These are phyloP conservation scores for Rana temporaria DNA, from an alignment of 2,113 vertebrate species.

Conservation along the genomic window DNA sequence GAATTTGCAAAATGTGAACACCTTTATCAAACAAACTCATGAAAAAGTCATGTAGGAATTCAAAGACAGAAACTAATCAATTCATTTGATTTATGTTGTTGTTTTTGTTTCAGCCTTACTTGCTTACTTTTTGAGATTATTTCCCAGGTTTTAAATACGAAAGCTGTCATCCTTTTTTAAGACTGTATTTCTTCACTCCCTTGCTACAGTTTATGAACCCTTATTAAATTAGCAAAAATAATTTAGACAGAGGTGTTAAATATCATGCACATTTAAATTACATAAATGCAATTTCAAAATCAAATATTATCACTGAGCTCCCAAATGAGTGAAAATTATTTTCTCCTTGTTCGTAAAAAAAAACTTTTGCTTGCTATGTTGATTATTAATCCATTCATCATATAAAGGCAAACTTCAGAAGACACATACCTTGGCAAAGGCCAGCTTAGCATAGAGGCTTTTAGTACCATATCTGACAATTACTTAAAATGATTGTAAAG, in stretches of 20 bases:
- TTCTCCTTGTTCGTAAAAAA: neutral
- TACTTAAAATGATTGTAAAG: too few relatives aligned
- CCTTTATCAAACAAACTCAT: conserved; percentile 47
- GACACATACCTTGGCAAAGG: too few relatives aligned
- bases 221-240: conserved; percentile 54
- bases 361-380: conserved; percentile 5
- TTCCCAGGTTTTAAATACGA: conserved; percentile 34
- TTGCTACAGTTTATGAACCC: conserved; percentile 37
- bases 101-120: conserved; percentile 46
- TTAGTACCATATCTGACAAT: too few relatives aligned
- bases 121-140: conserved; percentile 35
- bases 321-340: conserved; percentile 36
- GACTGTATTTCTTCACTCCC: conserved; percentile 44
- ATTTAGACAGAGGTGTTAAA: conserved; percentile 54
- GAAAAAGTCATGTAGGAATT: conserved; percentile 54
- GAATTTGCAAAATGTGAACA: conserved; percentile 48
- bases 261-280: conserved; percentile 45
- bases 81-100: conserved; percentile 38
- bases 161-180: conserved; percentile 41
- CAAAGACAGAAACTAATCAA: conserved; percentile 39
- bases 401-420: too few relatives aligned
- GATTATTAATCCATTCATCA: neutral
- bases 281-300: conserved; percentile 46
- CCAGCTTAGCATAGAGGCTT: too few relatives aligned
- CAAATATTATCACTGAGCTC: conserved; percentile 26